Evolutionary conservation across 2,797 vertebrate genomes (phyloP), one percentile per base, ranked within the genome.

Genomic region (Acipenser ruthenus): DNA sequence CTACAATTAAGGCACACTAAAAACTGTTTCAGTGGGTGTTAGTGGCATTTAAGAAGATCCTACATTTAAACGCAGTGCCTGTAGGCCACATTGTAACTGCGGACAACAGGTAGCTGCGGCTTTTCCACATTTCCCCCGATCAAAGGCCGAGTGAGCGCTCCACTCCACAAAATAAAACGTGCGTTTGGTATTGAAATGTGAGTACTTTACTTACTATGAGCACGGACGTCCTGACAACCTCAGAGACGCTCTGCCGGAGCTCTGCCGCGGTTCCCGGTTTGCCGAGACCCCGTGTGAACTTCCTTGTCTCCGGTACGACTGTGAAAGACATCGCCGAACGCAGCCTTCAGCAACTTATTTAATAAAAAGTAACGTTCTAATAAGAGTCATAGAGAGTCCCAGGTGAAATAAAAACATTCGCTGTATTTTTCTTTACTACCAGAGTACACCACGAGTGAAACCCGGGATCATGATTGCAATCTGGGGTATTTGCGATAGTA

Each of bases 181-280:
- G 55, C 55, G 55, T n/a, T 37, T n/a, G 55, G 55, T 6, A 13
- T n/a, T 11, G 55, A 11, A 58, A 58, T 58, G 10, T n/a, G 1
- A 11, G 55, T 13, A 58, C 9, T 58, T 58, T 58, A 75, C 93
- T 93, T 82, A 97, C 95, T 89, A 94, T 70, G 2, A 95, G 75
- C 71, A 94, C 92, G 0, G 95, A 98, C 68, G 92, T 90, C 75
- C 95, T 82, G 77, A 97, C 94, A 65, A 90, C 95, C 88, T 97
- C 94, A 1, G 94, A 97, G 64, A 95, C 94, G 85, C 95, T 98
- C 76, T 96, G 95, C 77, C 95, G 86, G 79, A 96, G 85, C 87
- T 96, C 95, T 2, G 95, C 95, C 51, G 93, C 95, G 66, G 95
- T 97, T 69, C 95, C 95, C 1, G 93, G 94, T 75, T 96, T 97